These are phyloP conservation scores for Liasis olivaceus DNA, from an alignment of 2,797 vertebrate species.

Conservation along the genomic window DNA sequence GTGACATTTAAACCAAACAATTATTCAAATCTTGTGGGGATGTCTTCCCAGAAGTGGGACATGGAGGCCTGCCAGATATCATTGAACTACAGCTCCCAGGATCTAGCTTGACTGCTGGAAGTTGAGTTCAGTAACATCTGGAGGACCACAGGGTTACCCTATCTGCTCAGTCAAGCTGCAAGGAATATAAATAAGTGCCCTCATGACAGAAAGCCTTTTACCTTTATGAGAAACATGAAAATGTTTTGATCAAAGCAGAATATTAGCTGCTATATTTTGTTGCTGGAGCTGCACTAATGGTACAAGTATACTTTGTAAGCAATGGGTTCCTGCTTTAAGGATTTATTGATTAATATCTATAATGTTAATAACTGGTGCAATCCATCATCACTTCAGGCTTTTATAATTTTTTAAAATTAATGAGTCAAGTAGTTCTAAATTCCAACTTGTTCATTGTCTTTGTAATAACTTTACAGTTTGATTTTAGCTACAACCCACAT, in stretches of 20 bases:
- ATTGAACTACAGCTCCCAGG: not conserved
- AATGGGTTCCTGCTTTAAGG: not conserved
- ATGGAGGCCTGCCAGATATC: not conserved
- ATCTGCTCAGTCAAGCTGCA: not conserved
- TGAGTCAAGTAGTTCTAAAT: not conserved
- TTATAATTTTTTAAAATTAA: not conserved
- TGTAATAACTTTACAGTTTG: not conserved
- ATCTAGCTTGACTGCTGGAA: not conserved
- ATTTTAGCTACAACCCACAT: not conserved
- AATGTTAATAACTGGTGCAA: not conserved
- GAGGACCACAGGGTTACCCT: not conserved
- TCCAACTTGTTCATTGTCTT: not conserved
- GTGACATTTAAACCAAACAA: not conserved
- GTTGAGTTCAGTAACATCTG: not conserved
- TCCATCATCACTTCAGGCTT: not conserved
- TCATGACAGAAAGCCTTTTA: not conserved
- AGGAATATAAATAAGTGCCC: not conserved
- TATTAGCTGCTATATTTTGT: not conserved
- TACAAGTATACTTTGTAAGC: not conserved
- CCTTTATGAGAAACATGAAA: not conserved
- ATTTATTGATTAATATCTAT: not conserved
- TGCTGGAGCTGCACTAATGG: no score
- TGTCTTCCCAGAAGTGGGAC: not conserved
- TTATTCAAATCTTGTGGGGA: not conserved
- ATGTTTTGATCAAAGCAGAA: not conserved